Evolutionary conservation across 2,888 invertebrate genomes (phyloP).

Genomic region (Drosophila yooni): DNA sequence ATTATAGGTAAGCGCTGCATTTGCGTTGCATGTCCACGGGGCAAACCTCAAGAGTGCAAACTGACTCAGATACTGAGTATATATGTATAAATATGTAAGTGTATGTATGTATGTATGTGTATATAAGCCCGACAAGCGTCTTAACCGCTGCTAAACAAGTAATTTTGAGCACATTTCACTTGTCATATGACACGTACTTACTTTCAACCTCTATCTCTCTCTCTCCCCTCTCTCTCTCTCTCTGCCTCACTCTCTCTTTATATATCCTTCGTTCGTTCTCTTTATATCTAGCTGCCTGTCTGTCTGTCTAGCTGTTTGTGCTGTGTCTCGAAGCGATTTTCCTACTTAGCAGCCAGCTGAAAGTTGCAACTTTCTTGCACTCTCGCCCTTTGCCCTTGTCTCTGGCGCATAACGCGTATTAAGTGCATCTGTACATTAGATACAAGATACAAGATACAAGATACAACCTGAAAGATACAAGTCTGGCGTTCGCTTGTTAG

Average conservation of each 20-base stretch:
- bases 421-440: conserved; percentile 58
- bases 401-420: conserved; percentile 59
- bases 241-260: neutral
- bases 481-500: conserved; percentile 45
- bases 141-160: conserved; percentile 76
- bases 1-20: conserved; percentile 40
- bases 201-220: conserved; percentile 18
- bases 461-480: conserved; percentile 45
- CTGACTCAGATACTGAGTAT: conserved; percentile 25
- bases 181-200: conserved; percentile 77
- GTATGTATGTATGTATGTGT: conserved; percentile 5
- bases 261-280: neutral
- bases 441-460: conserved; percentile 52
- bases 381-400: conserved; percentile 31
- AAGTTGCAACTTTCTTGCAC: conserved; percentile 70
- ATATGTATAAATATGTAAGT: conserved; percentile 16
- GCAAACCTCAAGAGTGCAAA: conserved; percentile 57
- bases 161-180: conserved; percentile 80
- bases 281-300: neutral
- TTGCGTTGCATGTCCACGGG: conserved; percentile 54
- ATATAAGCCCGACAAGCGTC: conserved; percentile 44
- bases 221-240: neutral
- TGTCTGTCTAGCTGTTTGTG: conserved; percentile 15
- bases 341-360: conserved; percentile 68
- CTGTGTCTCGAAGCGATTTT: conserved; percentile 73